Conservation (phyloP, 2,113 vertebrate species). For the Syngnathus floridae region DNA sequence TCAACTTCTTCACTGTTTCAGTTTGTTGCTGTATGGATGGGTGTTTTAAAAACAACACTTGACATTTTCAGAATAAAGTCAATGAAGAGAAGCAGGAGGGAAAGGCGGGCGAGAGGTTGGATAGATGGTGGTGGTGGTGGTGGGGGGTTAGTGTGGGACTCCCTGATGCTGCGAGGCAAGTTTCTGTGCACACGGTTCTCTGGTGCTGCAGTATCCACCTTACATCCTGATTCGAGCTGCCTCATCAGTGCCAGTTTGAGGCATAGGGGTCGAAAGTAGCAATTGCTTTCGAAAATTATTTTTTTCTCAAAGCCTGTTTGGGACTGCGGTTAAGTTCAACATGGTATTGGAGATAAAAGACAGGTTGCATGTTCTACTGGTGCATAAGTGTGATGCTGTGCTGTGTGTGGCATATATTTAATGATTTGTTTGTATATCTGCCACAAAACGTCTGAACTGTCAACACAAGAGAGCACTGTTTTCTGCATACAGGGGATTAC, state of each 20-base stretch:
- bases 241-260: conserved; percentile 36
- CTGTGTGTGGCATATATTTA: conserved; percentile 29
- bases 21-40: neutral
- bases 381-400: conserved; percentile 5
- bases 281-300: neutral
- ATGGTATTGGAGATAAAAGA: conserved; percentile 1
- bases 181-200: conserved; percentile 71
- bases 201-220: conserved; percentile 70
- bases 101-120: neutral
- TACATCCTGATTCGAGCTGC: conserved; percentile 54
- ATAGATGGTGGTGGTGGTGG: conserved; percentile 41
- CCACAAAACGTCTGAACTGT: neutral
- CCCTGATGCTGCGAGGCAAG: conserved; percentile 69
- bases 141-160: conserved; percentile 61
- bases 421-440: conserved; percentile 3
- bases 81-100: conserved; percentile 12
- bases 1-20: conserved; percentile 31
- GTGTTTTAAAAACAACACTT: neutral
- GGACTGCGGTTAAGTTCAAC: conserved; percentile 29
- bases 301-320: neutral
- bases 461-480: neutral
- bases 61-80: neutral
- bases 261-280: conserved; percentile 21
- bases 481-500: neutral
- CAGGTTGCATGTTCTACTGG: neutral